These are phyloP conservation scores for Congeria kusceri DNA, from an alignment of 2,888 invertebrate genomes.

Conservation along the genomic window DNA sequence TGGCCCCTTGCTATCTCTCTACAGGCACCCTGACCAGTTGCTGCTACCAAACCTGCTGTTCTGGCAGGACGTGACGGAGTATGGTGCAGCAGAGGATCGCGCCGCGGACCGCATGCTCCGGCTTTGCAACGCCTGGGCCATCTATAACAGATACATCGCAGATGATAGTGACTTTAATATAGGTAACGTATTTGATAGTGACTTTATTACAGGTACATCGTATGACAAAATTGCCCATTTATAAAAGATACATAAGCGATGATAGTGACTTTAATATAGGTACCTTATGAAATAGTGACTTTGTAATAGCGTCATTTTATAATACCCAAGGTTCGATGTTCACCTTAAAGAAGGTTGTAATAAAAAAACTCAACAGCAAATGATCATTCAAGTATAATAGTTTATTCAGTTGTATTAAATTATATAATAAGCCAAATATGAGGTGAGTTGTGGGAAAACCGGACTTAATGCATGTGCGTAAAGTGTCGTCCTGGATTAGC, in stretches of 20 bases:
- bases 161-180: slow-evolving; percentile 75
- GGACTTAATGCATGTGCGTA: too few relatives aligned
- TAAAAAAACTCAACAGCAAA: too few relatives aligned
- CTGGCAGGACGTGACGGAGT: slow-evolving; percentile 85
- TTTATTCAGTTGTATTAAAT: too few relatives aligned
- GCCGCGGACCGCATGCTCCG: slow-evolving; percentile 83
- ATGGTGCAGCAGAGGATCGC: slow-evolving; percentile 81
- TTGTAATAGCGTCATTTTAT: too few relatives aligned
- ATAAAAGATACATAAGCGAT: too few relatives aligned
- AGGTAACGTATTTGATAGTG: slow-evolving; percentile 67
- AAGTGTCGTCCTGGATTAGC: too few relatives aligned
- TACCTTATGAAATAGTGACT: background rate
- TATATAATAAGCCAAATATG: too few relatives aligned
- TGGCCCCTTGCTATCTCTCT: background rate
- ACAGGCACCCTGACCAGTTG: slow-evolving; percentile 69
- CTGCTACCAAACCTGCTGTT: slow-evolving; percentile 80
- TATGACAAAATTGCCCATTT: background rate
- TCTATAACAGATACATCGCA: slow-evolving; percentile 82
- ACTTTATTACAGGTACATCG: background rate
- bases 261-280: too few relatives aligned
- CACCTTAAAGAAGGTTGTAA: too few relatives aligned
- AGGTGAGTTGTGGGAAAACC: too few relatives aligned
- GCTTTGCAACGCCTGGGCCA: slow-evolving; percentile 83
- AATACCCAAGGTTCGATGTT: too few relatives aligned
- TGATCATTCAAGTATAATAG: too few relatives aligned